A percentile compares a stretch with the other conserved stretches of the same genome.
Evolutionary conservation across 1,140 invertebrate genomes (phyloP).

Genomic region (Bombus superbus): DNA sequence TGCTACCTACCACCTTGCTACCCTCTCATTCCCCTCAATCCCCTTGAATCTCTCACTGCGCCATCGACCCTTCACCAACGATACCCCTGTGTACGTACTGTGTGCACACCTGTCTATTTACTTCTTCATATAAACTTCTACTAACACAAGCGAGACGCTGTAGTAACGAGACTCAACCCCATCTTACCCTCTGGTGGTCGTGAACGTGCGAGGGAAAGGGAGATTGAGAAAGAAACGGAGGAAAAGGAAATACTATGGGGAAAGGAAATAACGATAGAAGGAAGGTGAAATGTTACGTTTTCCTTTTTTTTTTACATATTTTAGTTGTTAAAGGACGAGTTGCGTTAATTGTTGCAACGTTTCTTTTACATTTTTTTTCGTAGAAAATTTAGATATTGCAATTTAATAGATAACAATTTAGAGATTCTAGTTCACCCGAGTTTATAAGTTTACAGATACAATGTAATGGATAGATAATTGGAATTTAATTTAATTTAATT

Average conservation of each 20-base stretch:
- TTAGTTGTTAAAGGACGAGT: not conserved
- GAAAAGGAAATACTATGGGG: not conserved
- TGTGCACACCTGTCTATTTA: conserved; percentile 41
- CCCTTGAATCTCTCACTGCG: conserved; percentile 42
- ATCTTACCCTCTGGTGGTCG: not conserved
- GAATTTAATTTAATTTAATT: too few species aligned
- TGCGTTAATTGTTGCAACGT: not conserved
- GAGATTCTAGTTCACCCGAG: too few species aligned
- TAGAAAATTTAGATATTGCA: too few species aligned
- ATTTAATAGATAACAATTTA: too few species aligned
- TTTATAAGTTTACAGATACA: too few species aligned
- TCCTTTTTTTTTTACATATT: not conserved
- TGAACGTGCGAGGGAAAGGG: not conserved
- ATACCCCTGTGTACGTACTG: conserved; percentile 38
- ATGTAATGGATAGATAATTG: too few species aligned
- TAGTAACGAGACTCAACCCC: conserved; percentile 44
- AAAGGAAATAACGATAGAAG: not conserved
- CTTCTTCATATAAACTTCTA: conserved; percentile 25
- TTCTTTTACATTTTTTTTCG: too few species aligned
- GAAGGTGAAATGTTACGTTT: not conserved
- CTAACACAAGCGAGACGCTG: not conserved
- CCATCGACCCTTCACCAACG: conserved; percentile 53
- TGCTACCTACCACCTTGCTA: conserved; percentile 70
- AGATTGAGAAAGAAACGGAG: conserved; percentile 21
- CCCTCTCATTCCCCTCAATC: conserved; percentile 30